A percentile compares a stretch with the other conserved stretches of the same genome.
phyloP scores from a whole-genome alignment of 2,888 invertebrate genomes.

The Drosophila kambysellisi region DNA sequence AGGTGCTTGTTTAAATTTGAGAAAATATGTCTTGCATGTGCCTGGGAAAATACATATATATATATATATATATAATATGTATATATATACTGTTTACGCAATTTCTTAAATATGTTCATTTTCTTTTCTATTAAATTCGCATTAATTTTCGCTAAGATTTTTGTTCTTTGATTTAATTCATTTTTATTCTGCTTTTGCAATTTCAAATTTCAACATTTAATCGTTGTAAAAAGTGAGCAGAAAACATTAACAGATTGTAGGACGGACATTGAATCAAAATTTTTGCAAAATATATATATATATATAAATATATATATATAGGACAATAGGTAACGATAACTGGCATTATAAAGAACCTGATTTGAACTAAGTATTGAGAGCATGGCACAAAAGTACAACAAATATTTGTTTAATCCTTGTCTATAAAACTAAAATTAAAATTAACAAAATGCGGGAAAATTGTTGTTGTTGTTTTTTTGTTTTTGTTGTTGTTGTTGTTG shows the following conservation, averaged over 20 bases:
- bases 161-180: constrained; percentile 20
- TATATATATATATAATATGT: constrained; percentile 12
- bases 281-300: constrained; percentile 47
- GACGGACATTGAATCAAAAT: constrained; percentile 75
- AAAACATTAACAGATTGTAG: constrained; percentile 71
- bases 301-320: constrained; percentile 10
- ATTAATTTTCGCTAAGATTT: constrained; percentile 59
- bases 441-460: constrained; percentile 26
- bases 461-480: constrained; percentile 11
- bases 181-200: constrained; percentile 18
- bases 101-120: constrained; percentile 43
- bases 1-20: constrained; percentile 51
- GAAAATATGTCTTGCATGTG: constrained; percentile 48
- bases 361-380: constrained; percentile 43
- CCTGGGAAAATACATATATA: constrained; percentile 35
- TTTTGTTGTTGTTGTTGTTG: not conserved
- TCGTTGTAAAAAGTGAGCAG: constrained; percentile 34
- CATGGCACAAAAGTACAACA: constrained; percentile 57
- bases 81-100: constrained; percentile 6
- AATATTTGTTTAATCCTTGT: constrained; percentile 5
- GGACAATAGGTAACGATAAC: constrained; percentile 29
- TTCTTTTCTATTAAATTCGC: constrained; percentile 68
- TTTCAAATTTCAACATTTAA: constrained; percentile 33
- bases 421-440: constrained; percentile 16
- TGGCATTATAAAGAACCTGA: constrained; percentile 30